Percentiles rank a stretch among this genome's conserved stretches.
Conservation (phyloP, 2,888 invertebrate species). For the Aleiodes leptofemur region DNA sequence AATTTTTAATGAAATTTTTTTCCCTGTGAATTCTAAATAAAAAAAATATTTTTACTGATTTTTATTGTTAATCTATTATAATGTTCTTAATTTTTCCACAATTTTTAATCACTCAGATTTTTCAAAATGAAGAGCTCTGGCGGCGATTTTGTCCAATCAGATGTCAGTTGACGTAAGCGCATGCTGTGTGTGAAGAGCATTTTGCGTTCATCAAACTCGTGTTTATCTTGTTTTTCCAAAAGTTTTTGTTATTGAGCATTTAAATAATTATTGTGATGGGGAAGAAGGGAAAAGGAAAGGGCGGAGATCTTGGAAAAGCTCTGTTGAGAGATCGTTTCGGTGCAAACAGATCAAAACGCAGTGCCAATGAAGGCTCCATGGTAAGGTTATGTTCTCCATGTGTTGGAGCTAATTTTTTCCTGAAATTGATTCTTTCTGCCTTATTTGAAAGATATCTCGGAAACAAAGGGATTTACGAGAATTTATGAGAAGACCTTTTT, state of each 20-base stretch:
- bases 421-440: too few species aligned
- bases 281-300: slow-evolving; percentile 82
- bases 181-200: background rate
- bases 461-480: too few species aligned
- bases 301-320: slow-evolving; percentile 79
- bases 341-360: slow-evolving; percentile 79
- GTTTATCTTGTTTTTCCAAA: slow-evolving; percentile 9
- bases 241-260: background rate
- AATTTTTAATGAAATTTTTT: too few species aligned
- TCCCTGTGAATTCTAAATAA: too few species aligned
- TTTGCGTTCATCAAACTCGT: background rate
- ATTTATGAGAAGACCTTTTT: too few species aligned
- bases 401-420: background rate
- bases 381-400: slow-evolving; percentile 74
- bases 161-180: background rate
- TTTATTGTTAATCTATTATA: too few species aligned
- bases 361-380: slow-evolving; percentile 85
- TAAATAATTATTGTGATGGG: slow-evolving; percentile 78
- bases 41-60: too few species aligned
- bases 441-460: too few species aligned
- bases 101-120: background rate
- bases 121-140: background rate
- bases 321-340: slow-evolving; percentile 87
- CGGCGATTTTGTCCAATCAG: background rate
- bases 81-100: too few species aligned